These are phyloP conservation scores for Platygyra sinensis DNA, from an alignment of 64 coral and sea anemone genomes.

Conservation along the genomic window DNA sequence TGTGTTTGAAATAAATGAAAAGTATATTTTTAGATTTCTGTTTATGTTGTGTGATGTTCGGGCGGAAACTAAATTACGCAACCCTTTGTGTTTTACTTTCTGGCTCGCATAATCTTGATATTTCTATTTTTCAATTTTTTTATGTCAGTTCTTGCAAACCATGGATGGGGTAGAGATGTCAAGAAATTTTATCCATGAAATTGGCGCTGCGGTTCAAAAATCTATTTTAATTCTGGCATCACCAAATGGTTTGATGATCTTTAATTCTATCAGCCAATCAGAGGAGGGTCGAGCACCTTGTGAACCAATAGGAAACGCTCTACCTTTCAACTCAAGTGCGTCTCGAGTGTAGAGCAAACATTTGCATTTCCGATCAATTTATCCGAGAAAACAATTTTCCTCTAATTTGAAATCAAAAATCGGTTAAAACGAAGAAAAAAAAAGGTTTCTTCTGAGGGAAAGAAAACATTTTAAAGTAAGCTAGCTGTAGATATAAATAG, in stretches of 20 bases:
- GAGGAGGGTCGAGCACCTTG: not conserved
- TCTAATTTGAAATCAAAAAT: not conserved
- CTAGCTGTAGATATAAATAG: not conserved
- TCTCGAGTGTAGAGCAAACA: not conserved
- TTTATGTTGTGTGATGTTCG: not conserved
- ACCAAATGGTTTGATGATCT: not conserved
- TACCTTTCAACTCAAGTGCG: not conserved
- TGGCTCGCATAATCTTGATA: not conserved
- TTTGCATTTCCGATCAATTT: not conserved
- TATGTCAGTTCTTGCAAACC: not conserved
- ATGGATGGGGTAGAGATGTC: not conserved
- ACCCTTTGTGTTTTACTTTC: not conserved
- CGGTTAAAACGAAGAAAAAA: not conserved
- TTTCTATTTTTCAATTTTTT: not conserved
- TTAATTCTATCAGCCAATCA: constrained; percentile 10
- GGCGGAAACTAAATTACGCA: not conserved
- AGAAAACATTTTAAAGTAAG: not conserved
- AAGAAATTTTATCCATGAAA: not conserved
- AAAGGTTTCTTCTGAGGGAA: not conserved
- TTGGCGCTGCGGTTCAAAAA: constrained; percentile 33
- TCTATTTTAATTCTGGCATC: not conserved
- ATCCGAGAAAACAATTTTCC: not conserved
- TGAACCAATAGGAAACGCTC: not conserved
- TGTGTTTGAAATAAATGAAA: not conserved
- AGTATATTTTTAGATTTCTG: constrained; percentile 2